A percentile compares a stretch with the other conserved stretches of the same genome.
phyloP scores from a whole-genome alignment of 2,888 invertebrate species.

The Acronicta psi region DNA sequence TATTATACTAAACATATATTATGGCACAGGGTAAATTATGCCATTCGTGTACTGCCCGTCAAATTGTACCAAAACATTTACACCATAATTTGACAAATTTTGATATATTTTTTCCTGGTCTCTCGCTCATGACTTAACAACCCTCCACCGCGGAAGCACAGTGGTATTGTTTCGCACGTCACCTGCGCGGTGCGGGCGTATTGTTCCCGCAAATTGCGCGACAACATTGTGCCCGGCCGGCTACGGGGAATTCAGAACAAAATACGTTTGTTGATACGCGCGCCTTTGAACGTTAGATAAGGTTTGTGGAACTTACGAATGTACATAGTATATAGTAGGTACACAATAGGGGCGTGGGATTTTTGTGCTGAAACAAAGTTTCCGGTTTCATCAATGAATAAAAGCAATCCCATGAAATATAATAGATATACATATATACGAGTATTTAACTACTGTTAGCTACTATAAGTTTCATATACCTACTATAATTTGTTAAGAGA shows the following conservation, averaged over 20 bases:
- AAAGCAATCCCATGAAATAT: too few species aligned
- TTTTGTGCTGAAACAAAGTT: slow-evolving; percentile 13
- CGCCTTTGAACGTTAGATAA: slow-evolving; percentile 25
- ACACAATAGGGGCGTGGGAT: neutral
- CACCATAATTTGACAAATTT: too few species aligned
- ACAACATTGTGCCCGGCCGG: slow-evolving; percentile 20
- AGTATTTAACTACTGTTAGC: too few species aligned
- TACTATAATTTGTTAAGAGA: too few species aligned
- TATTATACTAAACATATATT: too few species aligned
- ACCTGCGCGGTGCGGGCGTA: slow-evolving; percentile 49
- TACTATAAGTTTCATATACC: too few species aligned
- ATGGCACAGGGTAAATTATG: too few species aligned
- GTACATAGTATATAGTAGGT: neutral
- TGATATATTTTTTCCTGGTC: slow-evolving; percentile 6
- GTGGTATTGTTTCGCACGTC: slow-evolving; percentile 44
- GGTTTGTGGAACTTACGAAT: slow-evolving; percentile 13
- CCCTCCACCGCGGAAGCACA: slow-evolving; percentile 21
- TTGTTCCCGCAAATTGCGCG: slow-evolving; percentile 42
- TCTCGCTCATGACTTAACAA: slow-evolving; percentile 1
- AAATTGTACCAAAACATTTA: neutral
- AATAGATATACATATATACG: too few species aligned
- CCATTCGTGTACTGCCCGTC: too few species aligned
- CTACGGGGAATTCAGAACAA: slow-evolving; percentile 1
- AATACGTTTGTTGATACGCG: slow-evolving; percentile 16
- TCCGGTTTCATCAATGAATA: neutral